Evolutionary conservation across 2,797 vertebrate species (phyloP).

Genomic region (Myotis vivesi): DNA sequence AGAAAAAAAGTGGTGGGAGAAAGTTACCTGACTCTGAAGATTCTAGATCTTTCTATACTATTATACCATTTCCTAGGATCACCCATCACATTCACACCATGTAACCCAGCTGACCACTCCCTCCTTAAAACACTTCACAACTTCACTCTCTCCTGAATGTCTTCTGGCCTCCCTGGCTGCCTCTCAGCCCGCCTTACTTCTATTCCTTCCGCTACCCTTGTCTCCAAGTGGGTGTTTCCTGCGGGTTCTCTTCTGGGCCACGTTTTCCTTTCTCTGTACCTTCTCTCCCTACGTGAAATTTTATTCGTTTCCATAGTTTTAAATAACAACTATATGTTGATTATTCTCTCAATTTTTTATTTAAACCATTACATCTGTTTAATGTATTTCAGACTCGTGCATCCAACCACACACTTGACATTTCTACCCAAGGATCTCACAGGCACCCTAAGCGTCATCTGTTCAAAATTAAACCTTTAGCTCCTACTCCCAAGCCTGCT

Average conservation of each 20-base stretch:
- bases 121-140: neutral
- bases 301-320: neutral
- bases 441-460: neutral
- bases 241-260: neutral
- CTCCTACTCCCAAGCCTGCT: neutral
- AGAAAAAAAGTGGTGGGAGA: neutral
- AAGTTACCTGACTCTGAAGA: neutral
- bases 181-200: neutral
- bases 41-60: neutral
- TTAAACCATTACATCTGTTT: neutral
- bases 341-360: neutral
- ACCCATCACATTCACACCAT: neutral
- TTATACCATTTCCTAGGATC: neutral
- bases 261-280: neutral
- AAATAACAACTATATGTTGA: neutral
- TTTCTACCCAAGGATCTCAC: neutral
- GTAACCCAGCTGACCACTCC: neutral
- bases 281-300: neutral
- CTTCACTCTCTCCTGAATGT: neutral
- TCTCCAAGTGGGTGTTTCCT: neutral
- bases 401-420: neutral
- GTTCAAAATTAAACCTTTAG: neutral
- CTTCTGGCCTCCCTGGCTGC: neutral
- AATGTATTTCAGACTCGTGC: neutral
- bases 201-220: neutral